Evolutionary conservation across 2,797 vertebrate species (phyloP), one percentile per base, ranked within the genome.

Genomic region (Pitangus sulphuratus): DNA sequence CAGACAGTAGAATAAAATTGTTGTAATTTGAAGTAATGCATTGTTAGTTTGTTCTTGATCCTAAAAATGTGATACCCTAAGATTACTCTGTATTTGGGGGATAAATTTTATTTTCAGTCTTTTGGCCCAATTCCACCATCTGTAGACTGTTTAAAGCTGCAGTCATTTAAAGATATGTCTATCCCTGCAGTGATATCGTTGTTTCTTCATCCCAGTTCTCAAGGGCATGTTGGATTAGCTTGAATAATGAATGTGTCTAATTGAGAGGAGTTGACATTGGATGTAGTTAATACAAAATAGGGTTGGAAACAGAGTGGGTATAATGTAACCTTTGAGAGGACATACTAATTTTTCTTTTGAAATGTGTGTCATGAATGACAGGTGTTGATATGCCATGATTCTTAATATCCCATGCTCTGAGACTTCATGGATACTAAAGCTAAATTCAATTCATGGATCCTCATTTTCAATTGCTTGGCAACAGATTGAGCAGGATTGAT

Each of bases 191-290:
- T 42, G 25, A 53, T 89, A 71, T 24, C 8, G 37, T 71, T 77
- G 33, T 50, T 91, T 95, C 57, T 61, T 75, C 75, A 78, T 86
- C 50, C 35, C 22, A 22, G 57, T 81, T 95, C 57, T 93, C 79
- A 92, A 88, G 89, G 79, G 45, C 53, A 26, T 31, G 30, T 78
- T 89, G 87, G 76, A 92, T 95, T 95, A 95, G 19, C 2, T 68
- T 71, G 79, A 74, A 71, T 92, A 96, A 91, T 33, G 14, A 86
- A 60, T 56, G 26, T 68, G 10, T 60, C 61, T 94, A 74, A 80
- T 53, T 85, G 79, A 90, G n/a, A 20, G 35, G 53, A 87, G 72
- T 40, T 88, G 71, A 84, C 35, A 35, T 17, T 75, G 57, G 51
- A 77, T 80, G 50, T 68, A 84, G 47, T 42, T 87, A 60, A 83